Base-by-base conservation (phyloP, 2,797 vertebrate species). In the Glossophaga mutica region DNA sequence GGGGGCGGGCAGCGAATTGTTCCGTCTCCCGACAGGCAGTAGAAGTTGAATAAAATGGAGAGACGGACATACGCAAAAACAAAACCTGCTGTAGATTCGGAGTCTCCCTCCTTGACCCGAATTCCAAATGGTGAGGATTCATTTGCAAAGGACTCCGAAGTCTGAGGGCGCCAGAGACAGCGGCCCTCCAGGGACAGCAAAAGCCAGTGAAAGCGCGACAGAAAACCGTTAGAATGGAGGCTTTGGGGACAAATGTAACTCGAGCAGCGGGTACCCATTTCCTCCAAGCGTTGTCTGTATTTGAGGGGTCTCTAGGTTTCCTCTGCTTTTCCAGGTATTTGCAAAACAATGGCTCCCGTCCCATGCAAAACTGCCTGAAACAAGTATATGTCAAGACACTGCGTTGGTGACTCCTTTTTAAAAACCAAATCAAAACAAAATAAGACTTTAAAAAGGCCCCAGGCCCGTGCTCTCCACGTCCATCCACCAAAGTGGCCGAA, bases 11-110 rank as follows among this genome's bases (percentile, higher is more conserved):
- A 76, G 93, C 11, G 93, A 88, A 95, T 91, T 96, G 88, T 95
- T 94, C 85, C 34, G 78, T 65, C 84, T 95, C 74, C 87, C 37
- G 24, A 90, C 92, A 4, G 81, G 77, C 96, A 67, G 68, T 59
- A 90, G 59, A 94, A 94, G 83, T 96, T 90, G 87, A 95, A 96
- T 92, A 74, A 94, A 94, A 97, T 90, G 91, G 94, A 96, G 94
- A 97, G 96, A 95, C 87, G 79, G 96, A 79, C 92, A 84, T 88
- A 90, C 21, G 77, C 85, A 91, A 93, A 96, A 97, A 87, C 81
- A 97, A 96, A 96, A 87, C 39, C 73, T 85, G 81, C 73, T 67
- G 85, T 52, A 88, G 94, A 74, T 73, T 79, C 37, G 0, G 34
- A 57, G 86, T 89, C 76, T 87, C 85, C 91, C 91, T 94, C 70